Base-by-base conservation (phyloP, 1,140 invertebrate genomes). In the Whitmania pigra region DNA sequence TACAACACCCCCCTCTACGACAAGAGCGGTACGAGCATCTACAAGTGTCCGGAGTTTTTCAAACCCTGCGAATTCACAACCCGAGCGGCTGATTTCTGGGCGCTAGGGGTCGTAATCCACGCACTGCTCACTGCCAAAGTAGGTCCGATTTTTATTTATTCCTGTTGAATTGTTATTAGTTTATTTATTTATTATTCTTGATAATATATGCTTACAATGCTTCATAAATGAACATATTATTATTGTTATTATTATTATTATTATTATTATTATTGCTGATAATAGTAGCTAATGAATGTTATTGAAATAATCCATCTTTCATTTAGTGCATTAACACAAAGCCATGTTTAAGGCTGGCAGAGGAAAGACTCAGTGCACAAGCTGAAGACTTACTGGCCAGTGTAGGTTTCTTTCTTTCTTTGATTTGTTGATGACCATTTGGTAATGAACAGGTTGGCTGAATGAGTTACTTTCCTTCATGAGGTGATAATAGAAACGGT, bases 51-150 rank as follows among this genome's bases (percentile, higher is more conserved):
- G 9, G 57, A 63, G 15, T 63, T 25, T 18, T 63, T 63, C 57
- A 63, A 63, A n/a, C 29, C 57, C 0, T 31, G 57, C 15, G 57
- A 63, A 18, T 63, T 63, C 57, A 63, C 57, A 3, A 63, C 57
- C 11, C 22, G 57, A 13, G 57, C 57, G 9, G 29, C 57, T 2
- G 57, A 63, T n/a, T 63, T 63, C 57, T 63, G 57, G 57, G 57
- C 57, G 2, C 15, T 63, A 2, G 57, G 57, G 9, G 29, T 63
- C 29, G 29, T 63, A 22, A 63, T 63, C 29, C 57, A 63, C 20
- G 57, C 57, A 63, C 57, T 63, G 57, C 29, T 63, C 22, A 63
- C 57, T 63, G 57, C 57, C 22, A 63, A 63, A 31, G 57, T 49
- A 49, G 43, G 43, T 49, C 43, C 43, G 43, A 49, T 49, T 49